Percentiles rank a stretch among this genome's conserved stretches.
Evolutionary conservation across 2,888 invertebrate species (phyloP).

Genomic region (Acheta domesticus): DNA sequence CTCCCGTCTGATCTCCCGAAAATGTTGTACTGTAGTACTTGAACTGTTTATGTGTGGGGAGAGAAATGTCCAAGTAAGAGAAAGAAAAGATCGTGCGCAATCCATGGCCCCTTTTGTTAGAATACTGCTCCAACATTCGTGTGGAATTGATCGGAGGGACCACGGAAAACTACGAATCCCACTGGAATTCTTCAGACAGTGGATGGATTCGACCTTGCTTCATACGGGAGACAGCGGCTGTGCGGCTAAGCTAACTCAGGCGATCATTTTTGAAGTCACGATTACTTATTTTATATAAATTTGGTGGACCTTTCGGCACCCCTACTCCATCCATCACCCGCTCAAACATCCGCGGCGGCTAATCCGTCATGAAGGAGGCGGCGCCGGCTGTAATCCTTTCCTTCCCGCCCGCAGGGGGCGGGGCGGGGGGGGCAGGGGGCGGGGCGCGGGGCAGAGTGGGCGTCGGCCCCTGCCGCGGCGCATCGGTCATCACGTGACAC

Average conservation of each 20-base stretch:
- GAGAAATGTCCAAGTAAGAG: too few species aligned
- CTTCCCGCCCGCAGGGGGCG: neutral
- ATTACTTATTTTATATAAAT: conserved; percentile 11
- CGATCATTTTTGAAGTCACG: neutral
- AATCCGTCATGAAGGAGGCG: neutral
- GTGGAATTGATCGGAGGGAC: neutral
- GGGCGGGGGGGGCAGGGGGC: neutral
- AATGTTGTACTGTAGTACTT: too few species aligned
- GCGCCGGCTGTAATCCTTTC: too few species aligned
- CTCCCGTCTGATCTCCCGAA: too few species aligned
- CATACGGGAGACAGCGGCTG: too few species aligned
- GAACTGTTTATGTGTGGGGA: too few species aligned
- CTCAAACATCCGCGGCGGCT: conserved; percentile 2
- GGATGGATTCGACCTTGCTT: too few species aligned
- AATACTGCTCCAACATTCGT: too few species aligned
- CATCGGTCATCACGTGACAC: neutral
- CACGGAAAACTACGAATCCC: neutral
- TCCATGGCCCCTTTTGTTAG: too few species aligned
- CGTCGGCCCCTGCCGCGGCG: neutral
- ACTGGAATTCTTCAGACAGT: too few species aligned
- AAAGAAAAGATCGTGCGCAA: too few species aligned
- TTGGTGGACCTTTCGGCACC: neutral
- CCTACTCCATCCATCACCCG: conserved; percentile 5
- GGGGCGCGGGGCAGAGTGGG: neutral
- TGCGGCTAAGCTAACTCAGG: too few species aligned